Evolutionary conservation across 2,888 invertebrate species (phyloP).

Genomic region (Phanerotoma sp.): DNA sequence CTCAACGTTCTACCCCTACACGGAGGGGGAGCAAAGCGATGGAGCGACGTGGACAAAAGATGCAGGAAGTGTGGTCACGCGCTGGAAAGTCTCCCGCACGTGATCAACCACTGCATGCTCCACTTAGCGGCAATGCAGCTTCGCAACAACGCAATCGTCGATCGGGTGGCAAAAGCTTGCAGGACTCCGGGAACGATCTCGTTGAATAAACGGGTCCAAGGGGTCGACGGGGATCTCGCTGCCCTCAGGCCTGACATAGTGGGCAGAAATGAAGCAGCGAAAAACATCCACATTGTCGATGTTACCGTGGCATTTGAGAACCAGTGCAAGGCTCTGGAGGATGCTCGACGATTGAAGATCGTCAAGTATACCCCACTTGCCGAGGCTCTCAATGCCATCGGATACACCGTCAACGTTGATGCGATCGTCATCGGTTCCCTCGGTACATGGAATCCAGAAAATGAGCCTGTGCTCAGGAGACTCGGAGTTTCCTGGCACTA

Average conservation of each 20-base stretch:
- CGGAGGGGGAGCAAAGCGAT: slow-evolving; percentile 30
- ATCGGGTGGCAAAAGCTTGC: slow-evolving; percentile 32
- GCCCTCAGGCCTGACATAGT: slow-evolving; percentile 33
- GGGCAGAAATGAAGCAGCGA: slow-evolving; percentile 30
- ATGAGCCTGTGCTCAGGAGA: slow-evolving; percentile 35
- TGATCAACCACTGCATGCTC: slow-evolving; percentile 45
- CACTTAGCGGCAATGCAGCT: slow-evolving; percentile 41
- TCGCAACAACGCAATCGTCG: slow-evolving; percentile 38
- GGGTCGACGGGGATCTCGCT: slow-evolving; percentile 18
- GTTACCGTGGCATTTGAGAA: slow-evolving; percentile 47
- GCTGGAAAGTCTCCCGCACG: slow-evolving; percentile 48
- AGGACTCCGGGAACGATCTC: slow-evolving; percentile 21
- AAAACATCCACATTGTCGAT: slow-evolving; percentile 39
- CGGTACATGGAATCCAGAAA: slow-evolving; percentile 43
- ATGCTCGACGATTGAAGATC: slow-evolving; percentile 36
- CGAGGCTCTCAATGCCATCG: slow-evolving; percentile 15
- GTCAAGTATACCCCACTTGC: slow-evolving; percentile 37
- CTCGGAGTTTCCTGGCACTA: slow-evolving; percentile 30
- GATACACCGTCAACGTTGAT: slow-evolving; percentile 28
- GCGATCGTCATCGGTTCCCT: slow-evolving; percentile 46
- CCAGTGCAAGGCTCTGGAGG: slow-evolving; percentile 30
- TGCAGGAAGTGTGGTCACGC: slow-evolving; percentile 41
- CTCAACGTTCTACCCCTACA: slow-evolving; percentile 45
- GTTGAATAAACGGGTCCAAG: slow-evolving; percentile 27
- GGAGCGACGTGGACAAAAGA: slow-evolving; percentile 23